Conservation (phyloP, 2,797 vertebrate species). For the Todus mexicanus region DNA sequence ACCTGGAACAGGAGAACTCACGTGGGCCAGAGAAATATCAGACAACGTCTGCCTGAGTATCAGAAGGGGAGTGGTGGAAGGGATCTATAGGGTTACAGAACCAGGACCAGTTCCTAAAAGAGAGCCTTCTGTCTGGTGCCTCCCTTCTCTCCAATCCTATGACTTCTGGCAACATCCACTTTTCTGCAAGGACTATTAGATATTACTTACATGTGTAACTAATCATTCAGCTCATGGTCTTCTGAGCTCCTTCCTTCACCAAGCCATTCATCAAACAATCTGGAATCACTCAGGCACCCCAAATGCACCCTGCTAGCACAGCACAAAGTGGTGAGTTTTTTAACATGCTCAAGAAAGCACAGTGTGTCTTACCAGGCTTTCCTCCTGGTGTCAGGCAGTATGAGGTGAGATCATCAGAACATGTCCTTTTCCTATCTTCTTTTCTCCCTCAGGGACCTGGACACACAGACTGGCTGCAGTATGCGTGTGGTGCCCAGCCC, state of each 20-base stretch:
- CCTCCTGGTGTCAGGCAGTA: not conserved
- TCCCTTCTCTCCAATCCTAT: not conserved
- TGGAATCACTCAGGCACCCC: not conserved
- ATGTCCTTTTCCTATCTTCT: not conserved
- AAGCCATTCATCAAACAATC: not conserved
- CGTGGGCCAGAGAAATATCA: not conserved
- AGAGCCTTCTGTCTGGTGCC: not conserved
- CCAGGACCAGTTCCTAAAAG: not conserved
- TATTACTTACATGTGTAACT: not conserved
- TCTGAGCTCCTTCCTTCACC: not conserved
- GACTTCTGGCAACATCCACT: not conserved
- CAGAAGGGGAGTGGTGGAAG: not conserved
- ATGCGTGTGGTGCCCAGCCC: rapidly evolving
- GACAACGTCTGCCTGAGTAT: not conserved
- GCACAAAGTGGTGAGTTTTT: not conserved
- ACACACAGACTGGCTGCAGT: not conserved
- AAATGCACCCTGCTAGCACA: not conserved
- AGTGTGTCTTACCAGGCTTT: not conserved
- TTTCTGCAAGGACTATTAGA: not conserved
- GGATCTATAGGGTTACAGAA: not conserved
- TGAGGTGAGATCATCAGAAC: not conserved
- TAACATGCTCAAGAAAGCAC: not conserved
- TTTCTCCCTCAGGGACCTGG: not conserved
- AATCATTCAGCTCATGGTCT: not conserved
- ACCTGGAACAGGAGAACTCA: not conserved